phyloP scores from a whole-genome alignment of 1,140 invertebrate species.

The Temnothorax longispinosus region DNA sequence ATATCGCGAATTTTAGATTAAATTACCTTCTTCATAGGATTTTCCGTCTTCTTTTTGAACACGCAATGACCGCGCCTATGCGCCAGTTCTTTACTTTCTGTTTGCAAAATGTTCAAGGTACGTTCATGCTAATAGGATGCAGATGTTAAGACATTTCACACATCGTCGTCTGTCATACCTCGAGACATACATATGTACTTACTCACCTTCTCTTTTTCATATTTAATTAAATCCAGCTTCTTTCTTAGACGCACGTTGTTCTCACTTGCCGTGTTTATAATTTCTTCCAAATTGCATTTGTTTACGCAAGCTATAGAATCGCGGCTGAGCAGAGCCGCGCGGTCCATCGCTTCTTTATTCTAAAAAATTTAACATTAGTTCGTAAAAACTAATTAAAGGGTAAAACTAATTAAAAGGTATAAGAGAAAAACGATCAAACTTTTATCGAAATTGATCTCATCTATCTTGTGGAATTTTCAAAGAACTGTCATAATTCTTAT shows the following conservation, averaged over 20 bases:
- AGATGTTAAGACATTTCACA: constrained; percentile 3
- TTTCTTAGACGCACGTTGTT: constrained; percentile 92
- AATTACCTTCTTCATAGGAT: constrained; percentile 81
- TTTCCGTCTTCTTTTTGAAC: constrained; percentile 81
- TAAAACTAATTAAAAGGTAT: too few species aligned
- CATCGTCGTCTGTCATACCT: neutral
- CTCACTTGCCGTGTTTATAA: constrained; percentile 89
- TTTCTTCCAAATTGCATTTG: constrained; percentile 85
- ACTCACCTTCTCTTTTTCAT: constrained; percentile 87
- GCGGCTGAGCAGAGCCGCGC: constrained; percentile 75
- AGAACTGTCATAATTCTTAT: neutral
- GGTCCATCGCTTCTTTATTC: constrained; percentile 82
- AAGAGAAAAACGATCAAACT: too few species aligned
- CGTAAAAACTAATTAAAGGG: neutral
- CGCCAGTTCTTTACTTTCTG: constrained; percentile 27
- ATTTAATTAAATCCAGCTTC: constrained; percentile 90
- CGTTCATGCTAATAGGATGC: constrained; percentile 19
- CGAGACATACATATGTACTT: neutral
- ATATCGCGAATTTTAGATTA: neutral
- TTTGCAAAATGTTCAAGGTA: constrained; percentile 34
- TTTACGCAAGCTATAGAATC: constrained; percentile 78
- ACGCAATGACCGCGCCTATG: constrained; percentile 33
- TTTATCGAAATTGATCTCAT: too few species aligned
- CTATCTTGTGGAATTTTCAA: too few species aligned
- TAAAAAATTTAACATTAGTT: constrained; percentile 59